Evolutionary conservation across 2,113 vertebrate genomes (phyloP).

Genomic region (Onychostoma macrolepis): DNA sequence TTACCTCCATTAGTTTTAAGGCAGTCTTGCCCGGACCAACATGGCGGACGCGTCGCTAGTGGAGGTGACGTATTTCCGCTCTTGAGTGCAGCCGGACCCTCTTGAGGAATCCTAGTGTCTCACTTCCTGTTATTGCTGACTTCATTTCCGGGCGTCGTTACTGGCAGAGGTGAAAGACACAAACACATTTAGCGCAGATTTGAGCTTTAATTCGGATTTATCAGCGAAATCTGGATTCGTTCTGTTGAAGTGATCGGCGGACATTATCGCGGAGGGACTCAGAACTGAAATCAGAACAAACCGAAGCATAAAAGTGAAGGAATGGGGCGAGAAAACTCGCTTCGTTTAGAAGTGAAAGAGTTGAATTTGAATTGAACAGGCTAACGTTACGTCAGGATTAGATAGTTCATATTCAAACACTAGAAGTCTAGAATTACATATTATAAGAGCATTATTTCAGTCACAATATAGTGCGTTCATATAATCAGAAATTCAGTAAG

Average conservation of each 20-base stretch:
- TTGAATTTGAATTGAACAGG: not conserved
- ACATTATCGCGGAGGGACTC: not conserved
- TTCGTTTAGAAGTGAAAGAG: not conserved
- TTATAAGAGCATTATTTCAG: not conserved
- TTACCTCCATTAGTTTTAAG: too few species aligned
- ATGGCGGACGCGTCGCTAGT: too few species aligned
- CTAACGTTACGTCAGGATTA: not conserved
- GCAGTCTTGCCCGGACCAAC: too few species aligned
- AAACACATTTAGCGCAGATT: not conserved
- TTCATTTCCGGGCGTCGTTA: conserved; percentile 17
- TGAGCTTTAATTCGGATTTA: not conserved
- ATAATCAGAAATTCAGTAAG: not conserved
- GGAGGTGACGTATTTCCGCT: too few species aligned
- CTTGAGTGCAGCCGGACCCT: too few species aligned
- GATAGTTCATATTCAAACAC: not conserved
- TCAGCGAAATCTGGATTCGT: not conserved
- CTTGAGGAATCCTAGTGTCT: not conserved
- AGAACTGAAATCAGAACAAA: not conserved
- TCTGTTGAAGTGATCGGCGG: not conserved
- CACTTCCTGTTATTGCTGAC: conserved; percentile 7
- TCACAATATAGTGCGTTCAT: not conserved
- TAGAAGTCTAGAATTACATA: not conserved
- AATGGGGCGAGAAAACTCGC: not conserved
- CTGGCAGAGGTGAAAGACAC: conserved; percentile 33
- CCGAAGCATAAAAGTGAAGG: not conserved